Base-by-base conservation (phyloP, 1,140 invertebrate genomes). In the Penaeus indicus region DNA sequence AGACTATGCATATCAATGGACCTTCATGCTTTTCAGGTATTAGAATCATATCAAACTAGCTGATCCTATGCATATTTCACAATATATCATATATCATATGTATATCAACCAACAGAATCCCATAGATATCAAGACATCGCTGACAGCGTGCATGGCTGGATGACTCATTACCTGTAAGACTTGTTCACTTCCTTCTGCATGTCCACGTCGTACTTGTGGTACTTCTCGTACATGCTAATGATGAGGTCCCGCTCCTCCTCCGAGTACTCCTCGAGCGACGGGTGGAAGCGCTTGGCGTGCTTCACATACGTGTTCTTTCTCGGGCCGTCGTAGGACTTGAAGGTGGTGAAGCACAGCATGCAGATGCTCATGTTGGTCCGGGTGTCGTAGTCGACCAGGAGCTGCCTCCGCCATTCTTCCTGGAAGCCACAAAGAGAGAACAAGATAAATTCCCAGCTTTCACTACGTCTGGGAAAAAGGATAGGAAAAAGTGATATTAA, bases 121-220 rank as follows among this genome's bases (percentile, higher is more conserved):
- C 16, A 54, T 54, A 54, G 10, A 54, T 54, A 13, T 54, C 54
- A 54, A 11, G 54, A 54, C 54, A 54, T 11, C 16, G 2, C 54
- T 42, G 38, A 42, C 4, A 54, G 11, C 54, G 10, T 11, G 54
- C 16, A 16, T 16, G 54, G 10, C 54, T 2, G 4, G 47, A 8
- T 13, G 54, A 54, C 54, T 54, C 11, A 54, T 54, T 54, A 91
- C 90, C 89, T 91, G 87, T 89, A 91, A 11, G 90, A 86, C 62
- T 91, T 91, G 63, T 91, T 91, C 22, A 91, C 87, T 88, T 91
- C 90, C 69, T 91, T 91, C 32, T 91, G 90, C 90, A 89, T 91
- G 64, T 91, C 90, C 3, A 89, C 85, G 64, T 91, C 90, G 88
- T 91, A 91, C 61, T 91, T 91, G 81, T 89, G 89, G 63, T 91